Conservation (phyloP, 2,888 invertebrate genomes). For the Scaptomyza tumidula region DNA sequence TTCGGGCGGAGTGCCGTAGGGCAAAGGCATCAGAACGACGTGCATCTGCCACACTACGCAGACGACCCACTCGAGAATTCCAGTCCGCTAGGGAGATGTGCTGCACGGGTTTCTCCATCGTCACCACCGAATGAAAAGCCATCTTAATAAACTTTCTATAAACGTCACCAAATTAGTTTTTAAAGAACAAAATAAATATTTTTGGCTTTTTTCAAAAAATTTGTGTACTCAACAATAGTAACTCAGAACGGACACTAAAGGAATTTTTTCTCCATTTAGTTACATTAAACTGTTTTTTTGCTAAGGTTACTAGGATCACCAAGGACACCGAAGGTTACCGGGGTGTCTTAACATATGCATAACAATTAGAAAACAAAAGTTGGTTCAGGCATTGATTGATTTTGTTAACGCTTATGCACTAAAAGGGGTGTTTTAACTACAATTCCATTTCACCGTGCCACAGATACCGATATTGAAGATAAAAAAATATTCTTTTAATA, state of each 20-base stretch:
- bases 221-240: slow-evolving; percentile 26
- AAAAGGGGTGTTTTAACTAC: too few relatives aligned
- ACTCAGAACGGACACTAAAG: slow-evolving; percentile 31
- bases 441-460: too few relatives aligned
- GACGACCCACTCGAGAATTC: slow-evolving; percentile 89
- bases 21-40: slow-evolving; percentile 89
- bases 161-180: slow-evolving; percentile 6
- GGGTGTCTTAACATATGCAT: not conserved
- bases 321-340: slow-evolving; percentile 31
- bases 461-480: too few relatives aligned
- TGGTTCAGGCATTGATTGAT: not conserved
- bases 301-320: slow-evolving; percentile 49
- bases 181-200: not conserved
- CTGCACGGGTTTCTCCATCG: slow-evolving; percentile 89
- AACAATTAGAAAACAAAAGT: not conserved
- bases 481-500: too few relatives aligned
- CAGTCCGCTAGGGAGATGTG: slow-evolving; percentile 91
- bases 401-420: too few relatives aligned
- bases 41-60: slow-evolving; percentile 89
- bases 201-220: slow-evolving; percentile 4
- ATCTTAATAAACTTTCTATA: slow-evolving; percentile 48
- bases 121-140: slow-evolving; percentile 85
- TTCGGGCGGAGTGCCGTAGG: slow-evolving; percentile 89
- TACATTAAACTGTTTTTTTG: slow-evolving; percentile 20
- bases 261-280: not conserved